Evolutionary conservation across 1,140 invertebrate species (phyloP), one percentile per base, ranked within the genome.

Genomic region (Bradynema listronoti): DNA sequence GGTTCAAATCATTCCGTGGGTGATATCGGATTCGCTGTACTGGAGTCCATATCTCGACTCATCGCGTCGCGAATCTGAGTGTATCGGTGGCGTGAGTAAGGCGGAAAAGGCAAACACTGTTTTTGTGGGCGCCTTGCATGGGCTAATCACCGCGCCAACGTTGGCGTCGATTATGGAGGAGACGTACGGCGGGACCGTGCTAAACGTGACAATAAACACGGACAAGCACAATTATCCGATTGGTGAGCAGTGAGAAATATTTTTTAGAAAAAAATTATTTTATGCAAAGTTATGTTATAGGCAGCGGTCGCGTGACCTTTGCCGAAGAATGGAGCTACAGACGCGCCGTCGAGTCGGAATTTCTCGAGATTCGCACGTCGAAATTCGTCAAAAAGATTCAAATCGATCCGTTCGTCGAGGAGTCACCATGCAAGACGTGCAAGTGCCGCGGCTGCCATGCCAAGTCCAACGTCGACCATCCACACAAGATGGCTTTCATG

Each of bases 211-310:
- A 25, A 91, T 98, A 57, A 93, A 97, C 79, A 95, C 91, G 1
- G 93, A 97, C 78, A 95, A 94, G 80, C 85, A 90, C 80, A 96
- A 94, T 77, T 98, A 98, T 82, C 93, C 93, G 0, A 97, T 96
- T 78, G 93, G 90, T 76, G 19, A 4, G 2, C 6, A 25, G 53
- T 24, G 14, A 11, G 11, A 11, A 22, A 16, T 25, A 1, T 58
- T 58, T 58, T 32, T 16, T 0, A 14, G 19, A 56, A 0, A 56
- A 57, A 56, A 11, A 22, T 27, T 25, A 5, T 55, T 58, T 57
- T 16, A 0, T 22, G 16, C 22, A 58, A 58, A 5, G n/a, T 58
- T 19, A 6, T 49, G 5, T 61, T 65, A 14, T 36, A 78, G 75
- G 83, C 5, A 95, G 91, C 5, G 93, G 89, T 0, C 84, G 93